phyloP scores from a whole-genome alignment of 2,797 vertebrate species.

The Cyclopterus lumpus region DNA sequence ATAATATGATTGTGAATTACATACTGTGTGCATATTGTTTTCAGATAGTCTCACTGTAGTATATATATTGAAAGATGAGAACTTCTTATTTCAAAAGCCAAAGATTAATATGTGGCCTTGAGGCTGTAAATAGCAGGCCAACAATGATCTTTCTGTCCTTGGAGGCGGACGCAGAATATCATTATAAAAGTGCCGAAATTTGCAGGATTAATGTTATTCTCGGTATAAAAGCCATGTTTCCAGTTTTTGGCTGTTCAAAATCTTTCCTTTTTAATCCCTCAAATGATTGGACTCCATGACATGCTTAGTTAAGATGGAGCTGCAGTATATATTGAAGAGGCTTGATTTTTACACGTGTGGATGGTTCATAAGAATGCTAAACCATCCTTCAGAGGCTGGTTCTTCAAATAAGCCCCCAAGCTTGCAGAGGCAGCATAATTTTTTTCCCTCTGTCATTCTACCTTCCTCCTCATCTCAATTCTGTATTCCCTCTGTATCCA shows the following conservation, averaged over 20 bases:
- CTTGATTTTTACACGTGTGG: conserved; percentile 7
- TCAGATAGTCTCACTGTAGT: not conserved
- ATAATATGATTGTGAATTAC: conserved; percentile 14
- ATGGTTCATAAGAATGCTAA: conserved; percentile 6
- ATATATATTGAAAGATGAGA: conserved; percentile 14
- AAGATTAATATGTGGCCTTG: conserved; percentile 5
- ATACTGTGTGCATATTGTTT: conserved; percentile 3
- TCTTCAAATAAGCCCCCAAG: conserved; percentile 9
- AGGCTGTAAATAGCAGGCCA: conserved; percentile 11
- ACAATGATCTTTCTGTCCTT: not conserved
- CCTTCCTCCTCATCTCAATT: conserved; percentile 12
- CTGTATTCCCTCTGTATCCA: conserved; percentile 24
- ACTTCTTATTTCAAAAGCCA: not conserved
- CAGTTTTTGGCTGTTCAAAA: not conserved
- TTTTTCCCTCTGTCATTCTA: not conserved
- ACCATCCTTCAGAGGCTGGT: conserved; percentile 5
- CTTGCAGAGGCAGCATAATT: not conserved
- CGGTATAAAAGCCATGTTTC: conserved; percentile 14
- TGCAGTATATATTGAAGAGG: not conserved
- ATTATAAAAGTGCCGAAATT: conserved; percentile 14
- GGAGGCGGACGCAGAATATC: not conserved
- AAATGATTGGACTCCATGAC: not conserved
- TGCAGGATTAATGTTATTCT: conserved; percentile 6
- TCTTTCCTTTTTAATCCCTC: conserved; percentile 13
- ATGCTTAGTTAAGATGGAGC: not conserved